These are phyloP conservation scores for Octonoba sinensis DNA, from an alignment of 2,888 invertebrate species.

Conservation along the genomic window DNA sequence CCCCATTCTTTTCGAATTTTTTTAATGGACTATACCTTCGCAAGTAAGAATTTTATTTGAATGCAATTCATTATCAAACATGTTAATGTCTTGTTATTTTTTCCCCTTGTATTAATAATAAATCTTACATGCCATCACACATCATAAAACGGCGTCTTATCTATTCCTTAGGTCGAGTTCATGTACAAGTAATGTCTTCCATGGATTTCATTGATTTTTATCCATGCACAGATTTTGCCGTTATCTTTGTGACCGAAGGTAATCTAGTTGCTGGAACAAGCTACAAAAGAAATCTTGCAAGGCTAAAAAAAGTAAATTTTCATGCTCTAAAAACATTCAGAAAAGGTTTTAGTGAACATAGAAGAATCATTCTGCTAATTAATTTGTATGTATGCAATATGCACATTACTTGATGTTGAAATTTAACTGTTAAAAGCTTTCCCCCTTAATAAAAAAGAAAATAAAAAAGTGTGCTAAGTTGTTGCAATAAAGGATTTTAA, in stretches of 20 bases:
- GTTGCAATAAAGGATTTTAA: not conserved
- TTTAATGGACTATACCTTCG: too few species aligned
- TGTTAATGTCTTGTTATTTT: not conserved
- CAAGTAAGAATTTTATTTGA: too few species aligned
- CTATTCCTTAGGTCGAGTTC: constrained; percentile 32
- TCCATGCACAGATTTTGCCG: constrained; percentile 50
- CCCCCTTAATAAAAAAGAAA: not conserved
- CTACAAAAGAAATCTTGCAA: constrained; percentile 52
- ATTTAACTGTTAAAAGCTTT: not conserved
- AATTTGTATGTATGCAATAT: too few species aligned
- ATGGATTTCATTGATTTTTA: constrained; percentile 61
- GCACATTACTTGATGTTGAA: not conserved
- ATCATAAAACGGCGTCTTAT: not conserved
- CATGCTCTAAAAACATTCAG: too few species aligned
- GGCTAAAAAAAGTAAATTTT: constrained; percentile 39
- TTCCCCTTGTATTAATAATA: not conserved
- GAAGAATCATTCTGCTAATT: not conserved
- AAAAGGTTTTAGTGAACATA: too few species aligned
- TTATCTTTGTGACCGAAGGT: constrained; percentile 51
- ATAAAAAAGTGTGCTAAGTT: not conserved
- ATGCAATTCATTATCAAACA: too few species aligned
- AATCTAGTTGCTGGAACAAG: constrained; percentile 46
- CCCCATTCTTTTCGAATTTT: too few species aligned
- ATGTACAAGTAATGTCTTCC: constrained; percentile 14
- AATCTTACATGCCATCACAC: not conserved